Conservation (phyloP, 2,113 vertebrate genomes). For the Echinops telfairi region DNA sequence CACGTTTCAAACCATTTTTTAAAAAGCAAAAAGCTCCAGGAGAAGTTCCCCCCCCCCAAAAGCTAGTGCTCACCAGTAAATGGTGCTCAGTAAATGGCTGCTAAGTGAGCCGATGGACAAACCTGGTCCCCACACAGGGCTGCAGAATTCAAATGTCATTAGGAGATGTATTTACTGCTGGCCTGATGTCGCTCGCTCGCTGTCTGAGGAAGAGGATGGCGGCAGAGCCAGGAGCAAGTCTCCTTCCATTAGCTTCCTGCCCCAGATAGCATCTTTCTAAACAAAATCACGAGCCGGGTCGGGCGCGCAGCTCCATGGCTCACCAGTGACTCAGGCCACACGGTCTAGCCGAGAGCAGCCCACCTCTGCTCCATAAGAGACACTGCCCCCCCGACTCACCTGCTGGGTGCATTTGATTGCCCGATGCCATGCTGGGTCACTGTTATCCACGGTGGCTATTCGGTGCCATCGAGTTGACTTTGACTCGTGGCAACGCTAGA, state of each 20-base stretch:
- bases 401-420: not conserved
- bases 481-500: not conserved
- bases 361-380: not conserved
- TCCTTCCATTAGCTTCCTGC: not conserved
- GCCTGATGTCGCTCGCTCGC: not conserved
- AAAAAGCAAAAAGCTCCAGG: too few species aligned
- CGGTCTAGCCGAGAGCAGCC: slow-evolving; percentile 40
- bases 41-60: not conserved
- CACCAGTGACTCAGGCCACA: not conserved
- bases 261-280: slow-evolving; percentile 37
- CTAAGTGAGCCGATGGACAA: not conserved
- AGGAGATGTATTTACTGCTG: not conserved
- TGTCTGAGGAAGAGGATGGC: slow-evolving; percentile 7
- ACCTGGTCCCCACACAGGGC: not conserved
- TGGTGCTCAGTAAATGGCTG: not conserved
- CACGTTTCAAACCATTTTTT: too few species aligned
- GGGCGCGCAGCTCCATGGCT: not conserved
- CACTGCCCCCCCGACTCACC: not conserved
- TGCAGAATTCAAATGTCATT: not conserved
- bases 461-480: not conserved
- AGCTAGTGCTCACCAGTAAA: not conserved
- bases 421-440: not conserved
- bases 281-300: not conserved
- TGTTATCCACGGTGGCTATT: not conserved
- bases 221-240: not conserved